Base-by-base conservation (phyloP, 2,113 vertebrate genomes). In the Cisticola juncidis region DNA sequence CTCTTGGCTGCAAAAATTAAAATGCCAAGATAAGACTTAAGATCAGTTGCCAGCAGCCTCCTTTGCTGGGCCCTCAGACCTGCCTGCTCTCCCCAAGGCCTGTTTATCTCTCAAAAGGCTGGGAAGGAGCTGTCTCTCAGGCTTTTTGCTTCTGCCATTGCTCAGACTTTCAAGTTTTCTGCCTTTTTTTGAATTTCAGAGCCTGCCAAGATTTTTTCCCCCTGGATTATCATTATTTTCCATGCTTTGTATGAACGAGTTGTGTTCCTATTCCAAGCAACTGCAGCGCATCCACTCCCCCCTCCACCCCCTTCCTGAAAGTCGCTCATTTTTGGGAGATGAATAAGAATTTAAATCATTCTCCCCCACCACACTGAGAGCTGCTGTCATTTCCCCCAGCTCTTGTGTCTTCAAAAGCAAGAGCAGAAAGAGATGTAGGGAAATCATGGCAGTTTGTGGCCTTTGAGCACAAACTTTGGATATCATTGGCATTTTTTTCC, bases 151-250 rank as follows among this genome's bases (percentile, higher is more conserved):
- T 40, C 86, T 79, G 53, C 64, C 42, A 7, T 17, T 22, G 47
- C 45, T 74, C 68, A 66, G 84, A 29, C 22, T 87, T 85, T 42
- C 53, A 60, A 69, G 5, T 22, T 68, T 78, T 51, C 78, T 85
- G 82, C 9, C 47, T 81, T 69, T 70, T 80, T 80, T 87, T 78
- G 56, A 70, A 61, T 88, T 73, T 62, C 60, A 8, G 3, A 18
- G 40, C 12, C 82, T 95, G 95, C 95, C 94, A 95, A 89, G 88
- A 51, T 50, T 73, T 61, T 82, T 51, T 20, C 57, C 42, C 53
- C 22, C 47, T 0, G 4, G 91, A 83, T 96, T 95, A 90, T 90
- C 76, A 19, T 88, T 60, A 86, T 92, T 97, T 94, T 94, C 96
- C 94, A 85, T 21, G 85, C 81, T 93, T 60, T 64, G 83, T 47